Percentiles rank a stretch among this genome's conserved stretches.
phyloP scores from a whole-genome alignment of 1,140 invertebrate genomes.

The Arctopsyche grandis region DNA sequence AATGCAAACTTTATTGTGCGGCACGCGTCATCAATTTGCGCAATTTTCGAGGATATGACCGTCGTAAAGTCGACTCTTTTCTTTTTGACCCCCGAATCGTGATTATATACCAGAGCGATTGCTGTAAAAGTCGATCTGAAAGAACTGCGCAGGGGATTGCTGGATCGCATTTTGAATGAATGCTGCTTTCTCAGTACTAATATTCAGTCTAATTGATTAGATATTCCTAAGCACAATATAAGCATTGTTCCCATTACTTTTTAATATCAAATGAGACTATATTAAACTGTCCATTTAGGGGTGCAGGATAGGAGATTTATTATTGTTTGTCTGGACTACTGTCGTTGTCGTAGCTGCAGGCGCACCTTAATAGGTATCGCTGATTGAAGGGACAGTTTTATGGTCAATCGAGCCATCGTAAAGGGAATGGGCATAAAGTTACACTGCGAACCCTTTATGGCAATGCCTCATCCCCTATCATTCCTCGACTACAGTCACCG shows the following conservation, averaged over 20 bases:
- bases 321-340: not conserved
- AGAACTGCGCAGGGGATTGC: too few species aligned
- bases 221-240: too few species aligned
- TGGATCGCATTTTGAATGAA: too few species aligned
- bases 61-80: conserved; percentile 50
- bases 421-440: conserved; percentile 48
- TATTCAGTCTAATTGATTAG: too few species aligned
- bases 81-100: conserved; percentile 15
- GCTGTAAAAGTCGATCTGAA: too few species aligned
- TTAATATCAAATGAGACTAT: too few species aligned
- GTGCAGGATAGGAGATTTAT: not conserved
- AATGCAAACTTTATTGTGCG: conserved; percentile 53
- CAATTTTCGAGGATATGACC: conserved; percentile 52
- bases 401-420: conserved; percentile 51
- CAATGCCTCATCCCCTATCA: not conserved
- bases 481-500: conserved; percentile 1
- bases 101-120: not conserved
- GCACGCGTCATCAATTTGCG: conserved; percentile 54
- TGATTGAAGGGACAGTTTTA: conserved; percentile 54
- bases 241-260: too few species aligned
- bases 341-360: not conserved
- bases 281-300: too few species aligned
- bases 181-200: too few species aligned
- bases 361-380: conserved; percentile 38
- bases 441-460: conserved; percentile 43